Base-by-base conservation (phyloP, 2,113 vertebrate species). In the Glaucomys volans region DNA sequence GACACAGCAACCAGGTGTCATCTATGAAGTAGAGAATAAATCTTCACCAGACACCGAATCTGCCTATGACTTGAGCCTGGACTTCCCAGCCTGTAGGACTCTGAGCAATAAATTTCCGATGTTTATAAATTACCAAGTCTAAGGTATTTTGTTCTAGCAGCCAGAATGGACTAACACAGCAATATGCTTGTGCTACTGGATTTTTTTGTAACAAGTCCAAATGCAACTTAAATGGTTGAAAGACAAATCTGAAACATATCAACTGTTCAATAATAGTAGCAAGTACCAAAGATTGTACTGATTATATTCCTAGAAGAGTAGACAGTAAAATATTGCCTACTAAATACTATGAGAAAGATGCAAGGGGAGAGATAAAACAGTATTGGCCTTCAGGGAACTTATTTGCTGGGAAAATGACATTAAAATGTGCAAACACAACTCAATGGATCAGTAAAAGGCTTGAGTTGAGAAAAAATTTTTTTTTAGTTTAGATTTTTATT, bases 151-250 rank as follows among this genome's bases (percentile, higher is more conserved):
- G 42, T 50, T 69, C 57, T 52, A 83, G 77, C 14, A 35, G 4
- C 50, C 18, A 47, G 6, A 52, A 57, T 59, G 28, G 50, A 82
- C 28, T 59, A 24, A 69, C 4, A 37, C 42, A 37, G 35, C 80
- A 64, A 57, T 67, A 84, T 0, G 35, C 72, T 92, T 87, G 52
- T 84, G 26, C 54, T 92, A 1, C 28, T 62, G 76, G 14, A 30
- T 62, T 87, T 67, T 83, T 91, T 80, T 47, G n/a, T 84, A 76
- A 89, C 37, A 87, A 95, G 17, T 82, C 26, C 59, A 91, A 94
- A 75, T 82, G 62, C 88, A 74, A 77, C 11, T 26, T 88, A 84
- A 84, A 66, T 92, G 37, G 17, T 76, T 80, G 40, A 86, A 88
- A 82, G 37, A 86, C 62, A 91, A 83, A 81, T 71, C 50, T 64